Base-by-base conservation (phyloP, 2,888 invertebrate genomes). In the Leistus spinibarbis region DNA sequence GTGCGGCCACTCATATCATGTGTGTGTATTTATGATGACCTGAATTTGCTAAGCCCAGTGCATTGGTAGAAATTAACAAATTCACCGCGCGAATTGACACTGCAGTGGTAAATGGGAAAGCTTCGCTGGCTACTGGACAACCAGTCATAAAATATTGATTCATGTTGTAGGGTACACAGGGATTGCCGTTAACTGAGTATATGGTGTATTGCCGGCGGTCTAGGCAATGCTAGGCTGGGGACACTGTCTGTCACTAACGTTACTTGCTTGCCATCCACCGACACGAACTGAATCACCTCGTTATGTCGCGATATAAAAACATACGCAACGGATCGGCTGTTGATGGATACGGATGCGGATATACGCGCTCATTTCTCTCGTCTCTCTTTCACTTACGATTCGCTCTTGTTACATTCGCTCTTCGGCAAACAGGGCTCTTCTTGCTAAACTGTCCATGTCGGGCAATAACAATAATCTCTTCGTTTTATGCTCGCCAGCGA, bases 361-460 rank as follows among this genome's bases (percentile, higher is more conserved):
- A 24, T 19, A 22, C 64, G 60, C 60, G 17, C 60, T 10, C 60
- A 60, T 60, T 60, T 60, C 60, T 60, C 22, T 60, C 54, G n/a
- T 40, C 40, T 40, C 40, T 40, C 40, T 40, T 40, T 40, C 40
- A 40, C 40, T 40, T 40, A 40, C 40, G 40, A 40, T 40, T 40
- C 40, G 40, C 40, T 40, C 40, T 40, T 40, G 40, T 40, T 40
- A 40, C 40, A 40, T 2, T 40, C 40, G 5, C 13, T 40, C 40
- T 13, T 40, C 40, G 40, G 40, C 40, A 40, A 60, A 19, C 22
- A 60, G 54, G 72, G 19, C 65, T 72, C 72, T 72, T 72, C 65
- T 72, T 72, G 65, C 72, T 72, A 72, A 72, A 72, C 72, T 72
- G 65, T 65, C 72, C 72, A 65, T 72, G 57, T 72, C 72, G 65